phyloP scores from a whole-genome alignment of 1,140 invertebrate species.

The Pseudomyrmex flavicornis region DNA sequence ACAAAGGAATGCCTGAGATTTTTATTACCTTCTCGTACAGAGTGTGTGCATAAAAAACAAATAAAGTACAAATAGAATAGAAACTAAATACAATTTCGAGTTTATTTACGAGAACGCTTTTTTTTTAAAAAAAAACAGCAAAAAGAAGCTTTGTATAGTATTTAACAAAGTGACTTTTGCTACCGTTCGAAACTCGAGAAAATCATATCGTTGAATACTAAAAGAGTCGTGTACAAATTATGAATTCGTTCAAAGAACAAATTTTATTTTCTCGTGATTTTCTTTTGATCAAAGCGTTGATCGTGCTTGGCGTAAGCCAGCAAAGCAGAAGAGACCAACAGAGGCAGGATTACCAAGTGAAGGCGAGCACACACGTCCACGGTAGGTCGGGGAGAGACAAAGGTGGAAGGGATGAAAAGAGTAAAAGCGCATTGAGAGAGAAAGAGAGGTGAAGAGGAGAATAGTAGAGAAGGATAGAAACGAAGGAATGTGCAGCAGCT shows the following conservation, averaged over 20 bases:
- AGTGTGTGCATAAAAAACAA: not conserved
- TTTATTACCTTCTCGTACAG: not conserved
- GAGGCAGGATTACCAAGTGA: slow-evolving; percentile 23
- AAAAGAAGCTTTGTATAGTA: too few relatives aligned
- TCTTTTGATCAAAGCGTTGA: not conserved
- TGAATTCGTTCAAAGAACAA: not conserved
- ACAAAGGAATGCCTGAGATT: not conserved
- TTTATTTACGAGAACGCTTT: too few relatives aligned
- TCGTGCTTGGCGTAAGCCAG: slow-evolving; percentile 6
- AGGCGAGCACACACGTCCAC: slow-evolving; percentile 1
- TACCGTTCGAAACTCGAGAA: too few relatives aligned
- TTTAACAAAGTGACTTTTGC: too few relatives aligned
- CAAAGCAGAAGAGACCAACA: slow-evolving; percentile 21
- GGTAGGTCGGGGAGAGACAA: not conserved
- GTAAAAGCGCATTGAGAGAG: slow-evolving; percentile 3
- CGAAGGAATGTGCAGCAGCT: slow-evolving; percentile 75
- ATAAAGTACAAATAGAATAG: not conserved
- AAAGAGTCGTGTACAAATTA: too few relatives aligned
- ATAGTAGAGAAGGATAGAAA: slow-evolving; percentile 64
- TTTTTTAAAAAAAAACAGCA: too few relatives aligned
- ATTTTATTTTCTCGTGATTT: not conserved
- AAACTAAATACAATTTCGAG: too few relatives aligned
- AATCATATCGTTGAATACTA: too few relatives aligned
- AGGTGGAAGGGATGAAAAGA: slow-evolving; percentile 8
- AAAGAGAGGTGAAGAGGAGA: slow-evolving; percentile 45